These are phyloP conservation scores for Morus bassanus DNA, from an alignment of 2,797 vertebrate genomes.

Conservation along the genomic window DNA sequence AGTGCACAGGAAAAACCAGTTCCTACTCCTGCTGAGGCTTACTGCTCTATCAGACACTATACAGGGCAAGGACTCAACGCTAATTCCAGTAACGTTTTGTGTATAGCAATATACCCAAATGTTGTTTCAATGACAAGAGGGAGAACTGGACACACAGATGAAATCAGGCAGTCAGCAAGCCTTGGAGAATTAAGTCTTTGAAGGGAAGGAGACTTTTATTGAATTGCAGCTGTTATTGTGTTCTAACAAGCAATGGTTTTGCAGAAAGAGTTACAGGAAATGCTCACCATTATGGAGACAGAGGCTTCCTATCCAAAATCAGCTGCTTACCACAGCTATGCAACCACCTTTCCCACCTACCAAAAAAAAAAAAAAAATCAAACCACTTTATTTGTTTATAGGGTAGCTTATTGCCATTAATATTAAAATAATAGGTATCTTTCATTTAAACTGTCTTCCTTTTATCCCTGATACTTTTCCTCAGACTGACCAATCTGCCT, in stretches of 20 bases:
- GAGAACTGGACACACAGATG: background rate
- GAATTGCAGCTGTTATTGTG: background rate
- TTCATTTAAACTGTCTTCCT: background rate
- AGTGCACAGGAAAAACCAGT: constrained; percentile 5
- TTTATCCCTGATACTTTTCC: background rate
- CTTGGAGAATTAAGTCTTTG: background rate
- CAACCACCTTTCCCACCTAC: background rate
- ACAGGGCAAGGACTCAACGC: fast-evolving
- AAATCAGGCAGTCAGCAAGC: background rate
- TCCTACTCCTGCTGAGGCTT: background rate
- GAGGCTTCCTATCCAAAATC: background rate
- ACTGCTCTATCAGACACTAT: background rate
- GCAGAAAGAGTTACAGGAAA: background rate
- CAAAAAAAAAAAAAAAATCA: background rate
- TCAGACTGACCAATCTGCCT: background rate
- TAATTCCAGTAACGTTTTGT: background rate
- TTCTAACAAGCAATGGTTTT: background rate
- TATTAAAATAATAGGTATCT: background rate
- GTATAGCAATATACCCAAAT: background rate
- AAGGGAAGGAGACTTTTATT: background rate
- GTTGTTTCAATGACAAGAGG: background rate
- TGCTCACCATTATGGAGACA: background rate
- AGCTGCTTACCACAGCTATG: background rate
- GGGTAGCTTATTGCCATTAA: background rate
- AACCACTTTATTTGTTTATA: background rate